These are phyloP conservation scores for Copsychus sechellarum DNA, from an alignment of 2,113 vertebrate genomes.

Conservation along the genomic window DNA sequence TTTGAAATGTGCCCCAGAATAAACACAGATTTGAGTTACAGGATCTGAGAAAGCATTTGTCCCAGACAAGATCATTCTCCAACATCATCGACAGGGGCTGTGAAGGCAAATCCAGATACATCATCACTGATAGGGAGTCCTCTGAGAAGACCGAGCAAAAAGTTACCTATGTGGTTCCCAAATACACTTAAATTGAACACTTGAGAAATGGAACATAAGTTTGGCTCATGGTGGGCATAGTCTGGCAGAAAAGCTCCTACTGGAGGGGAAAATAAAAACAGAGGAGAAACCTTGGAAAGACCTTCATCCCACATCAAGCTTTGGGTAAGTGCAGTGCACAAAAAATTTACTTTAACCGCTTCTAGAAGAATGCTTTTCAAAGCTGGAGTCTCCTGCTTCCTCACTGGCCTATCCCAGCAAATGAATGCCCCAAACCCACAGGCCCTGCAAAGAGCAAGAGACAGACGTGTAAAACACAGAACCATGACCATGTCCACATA, in stretches of 20 bases:
- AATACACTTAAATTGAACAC: background rate
- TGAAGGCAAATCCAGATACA: background rate
- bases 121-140: background rate
- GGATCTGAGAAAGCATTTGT: background rate
- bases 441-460: background rate
- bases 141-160: background rate
- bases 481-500: background rate
- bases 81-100: rapidly evolving
- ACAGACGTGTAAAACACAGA: background rate
- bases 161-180: background rate
- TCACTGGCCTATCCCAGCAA: background rate
- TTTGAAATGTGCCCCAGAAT: background rate
- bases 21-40: background rate
- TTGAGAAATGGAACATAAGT: rapidly evolving
- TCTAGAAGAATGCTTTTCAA: background rate
- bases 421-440: background rate
- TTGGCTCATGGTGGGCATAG: background rate
- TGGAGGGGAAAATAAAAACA: background rate
- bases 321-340: background rate
- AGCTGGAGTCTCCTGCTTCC: background rate
- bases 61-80: background rate
- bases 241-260: background rate
- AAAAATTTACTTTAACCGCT: background rate
- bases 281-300: background rate
- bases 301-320: background rate